A percentile compares a stretch with the other conserved stretches of the same genome.
These are phyloP conservation scores for Melinaea menophilus DNA, from an alignment of 2,888 invertebrate species.

Conservation along the genomic window DNA sequence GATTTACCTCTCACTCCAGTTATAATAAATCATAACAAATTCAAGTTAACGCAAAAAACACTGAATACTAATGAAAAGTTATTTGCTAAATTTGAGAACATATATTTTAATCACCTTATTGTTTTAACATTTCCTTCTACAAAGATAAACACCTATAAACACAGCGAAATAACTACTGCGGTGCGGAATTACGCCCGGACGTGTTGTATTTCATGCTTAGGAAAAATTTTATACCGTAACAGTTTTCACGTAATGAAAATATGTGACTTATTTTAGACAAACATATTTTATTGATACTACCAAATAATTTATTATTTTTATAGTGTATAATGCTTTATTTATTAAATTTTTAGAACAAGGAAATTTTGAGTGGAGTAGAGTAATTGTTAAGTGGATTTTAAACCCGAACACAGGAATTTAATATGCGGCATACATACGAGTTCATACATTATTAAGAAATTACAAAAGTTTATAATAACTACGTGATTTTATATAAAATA, in stretches of 20 bases:
- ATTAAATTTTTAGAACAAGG: too few relatives aligned
- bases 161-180: slow-evolving; percentile 17
- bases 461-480: too few relatives aligned
- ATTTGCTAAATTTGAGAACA: not conserved
- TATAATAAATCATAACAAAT: too few relatives aligned
- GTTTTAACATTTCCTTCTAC: slow-evolving; percentile 22
- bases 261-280: slow-evolving; percentile 17
- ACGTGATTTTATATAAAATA: too few relatives aligned
- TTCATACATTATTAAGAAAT: too few relatives aligned
- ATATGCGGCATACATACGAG: slow-evolving; percentile 21
- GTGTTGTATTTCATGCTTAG: slow-evolving; percentile 40
- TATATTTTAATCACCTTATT: not conserved
- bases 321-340: too few relatives aligned
- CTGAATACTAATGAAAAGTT: not conserved
- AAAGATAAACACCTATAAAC: slow-evolving; percentile 30
- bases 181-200: slow-evolving; percentile 36
- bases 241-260: slow-evolving; percentile 27
- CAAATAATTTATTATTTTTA: too few relatives aligned
- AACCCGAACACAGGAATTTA: slow-evolving; percentile 39
- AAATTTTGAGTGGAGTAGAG: slow-evolving; percentile 18
- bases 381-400: slow-evolving; percentile 31
- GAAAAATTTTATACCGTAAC: slow-evolving; percentile 31
- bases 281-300: not conserved
- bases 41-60: too few relatives aligned
- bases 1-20: too few relatives aligned